These are phyloP conservation scores for Medauroidea extradentata DNA, from an alignment of 1,140 invertebrate genomes.

Conservation along the genomic window DNA sequence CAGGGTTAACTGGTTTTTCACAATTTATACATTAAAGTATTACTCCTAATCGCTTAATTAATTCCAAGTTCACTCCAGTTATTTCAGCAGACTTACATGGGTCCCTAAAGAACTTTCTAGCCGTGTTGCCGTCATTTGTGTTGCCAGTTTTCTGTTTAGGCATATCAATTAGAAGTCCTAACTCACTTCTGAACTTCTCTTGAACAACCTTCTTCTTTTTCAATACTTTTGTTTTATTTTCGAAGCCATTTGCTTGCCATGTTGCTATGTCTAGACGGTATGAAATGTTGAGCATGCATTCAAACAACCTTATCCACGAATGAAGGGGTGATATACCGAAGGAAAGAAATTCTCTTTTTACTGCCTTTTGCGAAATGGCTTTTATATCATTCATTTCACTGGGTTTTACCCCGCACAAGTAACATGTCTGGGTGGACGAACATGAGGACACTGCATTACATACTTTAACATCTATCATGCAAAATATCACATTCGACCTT, in stretches of 20 bases:
- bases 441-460: not conserved
- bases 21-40: slow-evolving; percentile 24
- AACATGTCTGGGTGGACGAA: slow-evolving; percentile 8
- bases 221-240: slow-evolving; percentile 9
- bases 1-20: slow-evolving; percentile 18
- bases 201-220: slow-evolving; percentile 12
- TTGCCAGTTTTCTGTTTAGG: slow-evolving; percentile 9
- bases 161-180: slow-evolving; percentile 11
- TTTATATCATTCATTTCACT: slow-evolving; percentile 12
- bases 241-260: slow-evolving; percentile 10
- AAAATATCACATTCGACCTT: too few relatives aligned
- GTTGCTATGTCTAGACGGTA: slow-evolving; percentile 18
- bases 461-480: too few relatives aligned
- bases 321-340: slow-evolving; percentile 38
- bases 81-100: slow-evolving; percentile 27
- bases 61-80: slow-evolving; percentile 27
- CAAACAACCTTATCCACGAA: slow-evolving; percentile 39
- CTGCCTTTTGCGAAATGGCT: not conserved
- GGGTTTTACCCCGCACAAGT: slow-evolving; percentile 9
- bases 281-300: slow-evolving; percentile 36
- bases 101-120: slow-evolving; percentile 36
- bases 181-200: slow-evolving; percentile 3
- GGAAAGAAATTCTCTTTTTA: slow-evolving; percentile 2
- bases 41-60: slow-evolving; percentile 33
- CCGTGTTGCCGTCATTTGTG: slow-evolving; percentile 36